phyloP scores from a whole-genome alignment of 2,888 invertebrate genomes.

The Galerucella calmariensis region DNA sequence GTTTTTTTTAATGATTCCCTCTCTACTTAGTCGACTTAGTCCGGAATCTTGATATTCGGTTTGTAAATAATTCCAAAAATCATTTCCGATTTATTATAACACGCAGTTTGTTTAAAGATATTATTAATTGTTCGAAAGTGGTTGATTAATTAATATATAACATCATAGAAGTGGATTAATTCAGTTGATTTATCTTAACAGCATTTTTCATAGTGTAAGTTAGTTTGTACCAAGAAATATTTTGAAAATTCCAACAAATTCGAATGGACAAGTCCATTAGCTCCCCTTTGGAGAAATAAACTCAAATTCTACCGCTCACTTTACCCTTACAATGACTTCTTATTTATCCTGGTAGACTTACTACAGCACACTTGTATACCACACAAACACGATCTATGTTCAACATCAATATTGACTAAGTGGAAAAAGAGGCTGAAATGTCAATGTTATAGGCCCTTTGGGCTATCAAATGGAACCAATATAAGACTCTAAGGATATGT shows the following conservation, averaged over 20 bases:
- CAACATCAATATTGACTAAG: slow-evolving; percentile 50
- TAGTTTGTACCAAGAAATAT: not conserved
- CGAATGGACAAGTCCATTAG: slow-evolving; percentile 5
- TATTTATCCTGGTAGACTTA: slow-evolving; percentile 9
- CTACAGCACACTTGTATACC: slow-evolving; percentile 8
- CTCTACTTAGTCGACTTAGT: too few species aligned
- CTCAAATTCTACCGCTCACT: slow-evolving; percentile 5
- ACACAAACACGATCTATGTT: slow-evolving; percentile 20
- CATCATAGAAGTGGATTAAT: too few species aligned
- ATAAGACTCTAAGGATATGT: slow-evolving; percentile 27
- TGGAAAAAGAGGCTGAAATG: slow-evolving; percentile 44
- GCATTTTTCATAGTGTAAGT: not conserved
- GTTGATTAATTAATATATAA: too few species aligned
- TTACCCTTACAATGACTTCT: slow-evolving; percentile 13
- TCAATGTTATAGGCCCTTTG: slow-evolving; percentile 48
- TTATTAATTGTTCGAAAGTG: too few species aligned
- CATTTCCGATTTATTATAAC: too few species aligned
- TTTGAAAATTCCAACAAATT: not conserved
- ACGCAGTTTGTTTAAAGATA: too few species aligned
- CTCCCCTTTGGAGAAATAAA: slow-evolving; percentile 1
- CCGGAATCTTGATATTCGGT: too few species aligned
- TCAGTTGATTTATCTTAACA: too few species aligned
- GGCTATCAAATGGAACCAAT: slow-evolving; percentile 48
- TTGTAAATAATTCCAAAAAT: too few species aligned
- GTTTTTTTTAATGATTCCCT: too few species aligned